Conservation (phyloP, 1,140 invertebrate genomes). For the Stegodyphus dumicola region DNA sequence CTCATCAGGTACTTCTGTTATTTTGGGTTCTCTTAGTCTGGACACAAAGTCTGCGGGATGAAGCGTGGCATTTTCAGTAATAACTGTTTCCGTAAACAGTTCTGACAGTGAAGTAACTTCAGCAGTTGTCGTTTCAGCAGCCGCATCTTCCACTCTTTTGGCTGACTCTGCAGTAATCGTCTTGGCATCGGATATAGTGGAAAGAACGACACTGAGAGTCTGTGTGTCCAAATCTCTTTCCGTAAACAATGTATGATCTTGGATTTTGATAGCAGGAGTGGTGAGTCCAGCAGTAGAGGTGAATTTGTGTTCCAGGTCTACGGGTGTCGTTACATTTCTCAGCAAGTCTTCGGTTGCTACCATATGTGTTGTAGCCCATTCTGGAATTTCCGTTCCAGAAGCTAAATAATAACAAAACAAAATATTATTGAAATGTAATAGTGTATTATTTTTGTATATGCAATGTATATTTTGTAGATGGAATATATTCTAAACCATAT, state of each 20-base stretch:
- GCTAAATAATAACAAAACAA: neutral
- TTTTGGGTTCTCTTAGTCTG: conserved; percentile 31
- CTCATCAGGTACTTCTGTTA: conserved; percentile 43
- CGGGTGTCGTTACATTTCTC: neutral
- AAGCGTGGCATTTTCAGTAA: neutral
- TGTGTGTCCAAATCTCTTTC: too few relatives aligned
- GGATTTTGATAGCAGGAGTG: neutral
- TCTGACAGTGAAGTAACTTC: conserved; percentile 4
- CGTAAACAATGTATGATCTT: neutral
- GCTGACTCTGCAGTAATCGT: neutral
- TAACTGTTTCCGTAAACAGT: neutral
- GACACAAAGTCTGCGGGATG: conserved; percentile 4
- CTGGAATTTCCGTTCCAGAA: neutral
- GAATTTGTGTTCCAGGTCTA: neutral
- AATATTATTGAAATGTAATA: neutral
- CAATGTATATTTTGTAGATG: too few relatives aligned
- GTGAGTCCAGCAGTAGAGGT: neutral
- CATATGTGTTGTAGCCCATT: neutral
- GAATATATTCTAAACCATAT: too few relatives aligned
- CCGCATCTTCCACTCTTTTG: neutral
- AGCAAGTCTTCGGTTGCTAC: neutral
- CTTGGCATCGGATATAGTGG: too few relatives aligned
- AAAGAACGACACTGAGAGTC: too few relatives aligned
- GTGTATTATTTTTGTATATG: too few relatives aligned
- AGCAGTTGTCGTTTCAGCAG: neutral